Evolutionary conservation across 2,888 invertebrate genomes (phyloP).

Genomic region (Megaustenia siamemsis): DNA sequence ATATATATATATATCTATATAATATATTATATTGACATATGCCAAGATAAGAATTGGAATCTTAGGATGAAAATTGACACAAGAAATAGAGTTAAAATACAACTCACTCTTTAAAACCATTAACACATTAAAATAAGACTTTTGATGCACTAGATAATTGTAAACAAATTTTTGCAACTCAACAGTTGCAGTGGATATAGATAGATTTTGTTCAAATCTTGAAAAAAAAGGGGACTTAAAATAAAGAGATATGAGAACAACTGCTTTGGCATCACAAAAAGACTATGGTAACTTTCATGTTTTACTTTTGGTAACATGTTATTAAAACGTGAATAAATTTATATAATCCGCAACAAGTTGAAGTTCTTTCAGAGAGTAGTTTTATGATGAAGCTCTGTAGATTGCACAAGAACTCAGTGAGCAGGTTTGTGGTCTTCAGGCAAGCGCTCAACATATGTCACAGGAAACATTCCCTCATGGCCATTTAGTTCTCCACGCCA

Average conservation of each 20-base stretch:
- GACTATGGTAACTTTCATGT: neutral
- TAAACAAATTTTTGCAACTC: too few relatives aligned
- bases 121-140: too few relatives aligned
- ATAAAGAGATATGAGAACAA: neutral
- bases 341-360: neutral
- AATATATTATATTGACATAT: too few relatives aligned
- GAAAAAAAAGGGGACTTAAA: too few relatives aligned
- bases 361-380: neutral
- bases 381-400: neutral
- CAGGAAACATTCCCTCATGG: constrained; percentile 92
- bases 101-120: too few relatives aligned
- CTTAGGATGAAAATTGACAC: too few relatives aligned
- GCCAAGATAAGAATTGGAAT: too few relatives aligned
- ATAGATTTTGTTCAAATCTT: constrained; percentile 1
- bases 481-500: constrained; percentile 89
- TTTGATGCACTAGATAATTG: neutral
- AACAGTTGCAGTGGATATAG: neutral
- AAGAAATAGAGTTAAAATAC: too few relatives aligned
- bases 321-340: neutral
- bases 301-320: neutral
- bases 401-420: neutral
- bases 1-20: too few relatives aligned
- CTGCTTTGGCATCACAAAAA: neutral
- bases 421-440: neutral
- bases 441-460: constrained; percentile 89